Conservation (phyloP, 92 coral and sea anemone species). For the Umimayanthus chanpuru region DNA sequence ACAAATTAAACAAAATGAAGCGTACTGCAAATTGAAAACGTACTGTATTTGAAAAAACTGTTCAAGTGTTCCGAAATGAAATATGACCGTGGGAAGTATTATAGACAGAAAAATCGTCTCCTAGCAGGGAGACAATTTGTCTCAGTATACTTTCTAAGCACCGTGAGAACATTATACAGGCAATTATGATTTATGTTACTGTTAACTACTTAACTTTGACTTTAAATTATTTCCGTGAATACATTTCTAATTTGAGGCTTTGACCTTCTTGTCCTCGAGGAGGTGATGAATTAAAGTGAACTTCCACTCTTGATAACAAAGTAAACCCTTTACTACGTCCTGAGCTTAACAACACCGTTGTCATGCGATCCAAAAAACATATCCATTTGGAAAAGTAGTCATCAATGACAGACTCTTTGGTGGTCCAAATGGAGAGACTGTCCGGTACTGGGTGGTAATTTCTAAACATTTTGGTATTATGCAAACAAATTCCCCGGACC, state of each 20-base stretch:
- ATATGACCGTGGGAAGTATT: conserved; percentile 43
- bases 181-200: background rate
- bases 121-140: conserved; percentile 31
- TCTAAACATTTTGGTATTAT: background rate
- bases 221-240: conserved; percentile 36
- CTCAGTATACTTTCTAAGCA: conserved; percentile 41
- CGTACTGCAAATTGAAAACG: background rate
- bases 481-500: conserved; percentile 39
- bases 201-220: conserved; percentile 16
- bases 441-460: background rate
- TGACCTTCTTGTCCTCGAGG: conserved; percentile 1
- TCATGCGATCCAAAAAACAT: background rate
- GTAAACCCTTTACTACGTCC: background rate
- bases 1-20: background rate
- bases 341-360: background rate
- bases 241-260: background rate
- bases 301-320: background rate
- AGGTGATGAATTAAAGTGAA: background rate
- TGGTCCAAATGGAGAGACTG: background rate
- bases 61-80: background rate
- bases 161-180: conserved; percentile 33
- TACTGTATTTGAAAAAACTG: background rate
- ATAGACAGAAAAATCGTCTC: conserved; percentile 29
- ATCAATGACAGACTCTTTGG: background rate
- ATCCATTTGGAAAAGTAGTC: conserved; percentile 16